These are phyloP conservation scores for Lepidurus packardi DNA, from an alignment of 1,140 invertebrate species.

Conservation along the genomic window DNA sequence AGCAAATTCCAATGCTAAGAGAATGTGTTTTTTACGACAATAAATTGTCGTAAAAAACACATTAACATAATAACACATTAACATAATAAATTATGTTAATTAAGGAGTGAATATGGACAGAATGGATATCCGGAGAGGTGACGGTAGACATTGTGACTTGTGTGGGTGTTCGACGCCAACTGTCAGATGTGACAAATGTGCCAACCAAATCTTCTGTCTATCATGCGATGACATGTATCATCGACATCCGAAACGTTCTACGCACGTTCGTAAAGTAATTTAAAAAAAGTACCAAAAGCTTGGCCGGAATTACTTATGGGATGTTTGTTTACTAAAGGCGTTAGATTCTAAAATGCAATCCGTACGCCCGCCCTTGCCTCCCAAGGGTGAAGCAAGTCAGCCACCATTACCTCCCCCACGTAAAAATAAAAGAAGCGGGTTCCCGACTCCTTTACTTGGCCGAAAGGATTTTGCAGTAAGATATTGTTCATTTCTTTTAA, in stretches of 20 bases:
- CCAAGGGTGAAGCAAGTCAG: slow-evolving; percentile 58
- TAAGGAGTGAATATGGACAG: background rate
- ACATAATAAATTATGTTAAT: slow-evolving; percentile 3
- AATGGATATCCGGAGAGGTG: slow-evolving; percentile 42
- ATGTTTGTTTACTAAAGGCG: slow-evolving; percentile 33
- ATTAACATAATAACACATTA: no score
- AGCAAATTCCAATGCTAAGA: background rate
- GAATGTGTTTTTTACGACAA: background rate
- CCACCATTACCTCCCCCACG: slow-evolving; percentile 77
- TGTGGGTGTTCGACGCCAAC: slow-evolving; percentile 69
- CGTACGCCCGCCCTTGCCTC: slow-evolving; percentile 68
- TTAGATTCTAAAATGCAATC: slow-evolving; percentile 41
- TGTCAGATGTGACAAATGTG: slow-evolving; percentile 71
- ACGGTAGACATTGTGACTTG: slow-evolving; percentile 63
- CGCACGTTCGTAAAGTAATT: slow-evolving; percentile 65
- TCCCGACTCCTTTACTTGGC: slow-evolving; percentile 26
- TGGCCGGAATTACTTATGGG: background rate
- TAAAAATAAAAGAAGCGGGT: slow-evolving; percentile 49
- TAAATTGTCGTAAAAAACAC: no score
- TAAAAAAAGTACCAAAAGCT: background rate
- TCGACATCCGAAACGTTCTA: slow-evolving; percentile 76
- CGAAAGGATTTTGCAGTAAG: slow-evolving; percentile 34
- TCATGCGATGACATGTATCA: slow-evolving; percentile 92
- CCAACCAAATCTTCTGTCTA: slow-evolving; percentile 68
- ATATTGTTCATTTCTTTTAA: background rate